Evolutionary conservation across 2,888 invertebrate genomes (phyloP), one percentile per base, ranked within the genome.

Genomic region (Atrina japonica): DNA sequence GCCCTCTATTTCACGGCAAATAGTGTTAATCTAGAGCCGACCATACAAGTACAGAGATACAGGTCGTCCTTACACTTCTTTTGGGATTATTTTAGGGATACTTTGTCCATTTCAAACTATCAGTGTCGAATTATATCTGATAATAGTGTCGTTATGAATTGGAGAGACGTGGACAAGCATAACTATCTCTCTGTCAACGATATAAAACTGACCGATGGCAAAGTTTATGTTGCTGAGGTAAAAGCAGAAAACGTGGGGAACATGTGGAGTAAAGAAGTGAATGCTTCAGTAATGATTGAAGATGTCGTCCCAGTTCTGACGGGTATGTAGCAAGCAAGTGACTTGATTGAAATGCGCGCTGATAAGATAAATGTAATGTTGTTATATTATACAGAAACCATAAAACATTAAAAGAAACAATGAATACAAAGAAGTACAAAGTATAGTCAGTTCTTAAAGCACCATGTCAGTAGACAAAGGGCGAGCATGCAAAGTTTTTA

Each of bases 1-100:
- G 29, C 35, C 16, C 25, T 59, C 14, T 5, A 41, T 1, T 23
- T 59, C 14, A 29, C 52, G 3, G 45, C 41, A 1, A 47, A 67
- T 18, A 65, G 45, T n/a, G 45, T 43, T 5, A 53, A 30, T 18
- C 16, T 43, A 27, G 7, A 25, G n/a, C 16, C 23, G 14, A 14
- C 16, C 52, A 21, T 27, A 21, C 49, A 55, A 3, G 47, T 52
- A 16, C 27, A 55, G 11, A 40, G 35, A 9, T 23, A 35, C 18
- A 30, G 35, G 23, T 35, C 58, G 50, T 21, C 70, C 2, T 25
- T 70, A 9, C 29, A 55, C 14, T 58, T 70, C 35, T 52, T 47
- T 3, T 71, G 70, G 70, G 56, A 45, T n/a, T 50, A n/a, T 7
- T 49, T 71, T 27, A 23, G 25, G 5, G 70, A 71, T 50, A 29